These are phyloP conservation scores for Trachelus tabidus DNA, from an alignment of 2,888 invertebrate species.

Conservation along the genomic window DNA sequence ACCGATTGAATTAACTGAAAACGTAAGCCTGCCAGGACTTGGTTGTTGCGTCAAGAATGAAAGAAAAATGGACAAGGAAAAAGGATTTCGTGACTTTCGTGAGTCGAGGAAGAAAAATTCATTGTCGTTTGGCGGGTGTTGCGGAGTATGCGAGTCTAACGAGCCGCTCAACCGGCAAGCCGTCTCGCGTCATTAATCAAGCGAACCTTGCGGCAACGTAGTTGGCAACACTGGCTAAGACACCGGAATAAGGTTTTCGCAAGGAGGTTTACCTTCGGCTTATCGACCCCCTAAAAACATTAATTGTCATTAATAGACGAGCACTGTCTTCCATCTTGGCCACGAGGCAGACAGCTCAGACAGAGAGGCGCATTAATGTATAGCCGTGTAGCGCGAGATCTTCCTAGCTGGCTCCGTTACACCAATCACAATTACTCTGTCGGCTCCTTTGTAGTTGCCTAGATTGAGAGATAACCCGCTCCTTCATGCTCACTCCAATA, in stretches of 20 bases:
- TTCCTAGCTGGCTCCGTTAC: constrained; percentile 45
- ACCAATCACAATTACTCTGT: constrained; percentile 50
- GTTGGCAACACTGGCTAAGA: not conserved
- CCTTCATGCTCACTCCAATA: constrained; percentile 51
- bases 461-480: constrained; percentile 58
- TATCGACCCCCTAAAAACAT: constrained; percentile 39
- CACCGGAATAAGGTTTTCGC: not conserved
- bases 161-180: not conserved
- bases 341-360: constrained; percentile 24
- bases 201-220: not conserved
- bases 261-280: constrained; percentile 24
- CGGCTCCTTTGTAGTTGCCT: constrained; percentile 44
- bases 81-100: not conserved
- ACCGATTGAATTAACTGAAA: not conserved
- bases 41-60: not conserved
- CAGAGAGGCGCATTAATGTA: not conserved
- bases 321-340: constrained; percentile 25
- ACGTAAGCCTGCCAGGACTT: not conserved
- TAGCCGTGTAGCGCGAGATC: constrained; percentile 21
- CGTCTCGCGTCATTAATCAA: constrained; percentile 5
- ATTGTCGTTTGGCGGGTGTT: not conserved
- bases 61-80: not conserved
- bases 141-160: constrained; percentile 2
- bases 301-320: constrained; percentile 41
- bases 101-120: not conserved